phyloP scores from a whole-genome alignment of 2,888 invertebrate species.

The Eudemis profundana region DNA sequence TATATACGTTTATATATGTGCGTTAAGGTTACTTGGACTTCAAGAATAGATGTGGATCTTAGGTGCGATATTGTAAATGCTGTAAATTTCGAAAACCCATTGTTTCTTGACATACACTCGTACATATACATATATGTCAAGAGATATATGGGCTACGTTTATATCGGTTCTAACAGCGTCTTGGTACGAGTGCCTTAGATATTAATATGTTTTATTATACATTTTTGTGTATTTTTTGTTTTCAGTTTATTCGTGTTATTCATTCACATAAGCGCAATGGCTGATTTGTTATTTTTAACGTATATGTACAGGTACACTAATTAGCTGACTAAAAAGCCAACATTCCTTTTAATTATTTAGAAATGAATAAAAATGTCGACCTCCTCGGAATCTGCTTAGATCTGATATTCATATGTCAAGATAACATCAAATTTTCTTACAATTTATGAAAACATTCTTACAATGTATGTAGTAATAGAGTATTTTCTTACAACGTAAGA shows the following conservation, averaged over 20 bases:
- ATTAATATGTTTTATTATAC: constrained; percentile 62
- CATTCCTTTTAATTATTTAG: too few species aligned
- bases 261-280: constrained; percentile 43
- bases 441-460: too few species aligned
- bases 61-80: constrained; percentile 82
- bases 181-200: constrained; percentile 82
- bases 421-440: too few species aligned
- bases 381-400: too few species aligned
- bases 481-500: too few species aligned
- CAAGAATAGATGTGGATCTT: constrained; percentile 83
- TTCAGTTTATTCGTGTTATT: constrained; percentile 53
- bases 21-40: constrained; percentile 79
- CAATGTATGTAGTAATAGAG: too few species aligned
- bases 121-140: constrained; percentile 23
- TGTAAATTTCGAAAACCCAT: constrained; percentile 57
- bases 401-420: too few species aligned
- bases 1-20: constrained; percentile 63
- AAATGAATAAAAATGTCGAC: too few species aligned
- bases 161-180: constrained; percentile 80
- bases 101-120: constrained; percentile 30
- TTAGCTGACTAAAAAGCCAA: not conserved
- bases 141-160: constrained; percentile 35
- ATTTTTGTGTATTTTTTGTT: constrained; percentile 59
- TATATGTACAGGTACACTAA: constrained; percentile 13
- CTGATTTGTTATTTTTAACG: constrained; percentile 29